Percentiles rank a stretch among this genome's conserved stretches.
Evolutionary conservation across 2,797 vertebrate genomes (phyloP).

Genomic region (Malurus splendens): DNA sequence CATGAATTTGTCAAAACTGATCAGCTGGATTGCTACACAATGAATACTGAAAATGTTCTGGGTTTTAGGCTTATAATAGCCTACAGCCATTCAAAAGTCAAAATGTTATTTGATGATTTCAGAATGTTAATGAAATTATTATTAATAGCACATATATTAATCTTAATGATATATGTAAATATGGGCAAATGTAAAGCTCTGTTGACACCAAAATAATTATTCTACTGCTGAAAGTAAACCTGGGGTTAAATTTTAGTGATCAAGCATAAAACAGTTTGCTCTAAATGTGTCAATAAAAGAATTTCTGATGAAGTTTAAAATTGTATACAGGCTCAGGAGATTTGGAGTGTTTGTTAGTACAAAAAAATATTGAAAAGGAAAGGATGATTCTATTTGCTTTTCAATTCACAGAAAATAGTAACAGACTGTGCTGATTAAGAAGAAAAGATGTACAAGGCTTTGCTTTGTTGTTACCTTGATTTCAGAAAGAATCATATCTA

Average conservation of each 20-base stretch:
- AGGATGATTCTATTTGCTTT: not conserved
- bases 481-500: not conserved
- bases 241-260: conserved; percentile 51
- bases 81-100: conserved; percentile 65
- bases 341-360: not conserved
- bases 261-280: not conserved
- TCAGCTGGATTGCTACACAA: conserved; percentile 55
- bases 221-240: conserved; percentile 46
- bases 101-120: conserved; percentile 69
- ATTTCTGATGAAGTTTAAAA: not conserved
- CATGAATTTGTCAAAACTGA: conserved; percentile 66
- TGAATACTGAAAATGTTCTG: conserved; percentile 62
- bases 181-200: conserved; percentile 39
- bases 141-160: conserved; percentile 69
- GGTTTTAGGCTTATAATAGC: conserved; percentile 59
- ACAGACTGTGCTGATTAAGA: not conserved
- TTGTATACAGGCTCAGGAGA: not conserved
- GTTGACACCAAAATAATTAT: conserved; percentile 47
- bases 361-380: not conserved
- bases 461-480: not conserved
- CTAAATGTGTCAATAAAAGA: not conserved
- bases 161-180: conserved; percentile 69
- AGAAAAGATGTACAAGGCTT: not conserved
- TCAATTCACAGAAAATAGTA: not conserved
- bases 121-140: conserved; percentile 68